A percentile compares a stretch with the other conserved stretches of the same genome.
Evolutionary conservation across 1,140 invertebrate genomes (phyloP).

Genomic region (Lepidurus packardi): DNA sequence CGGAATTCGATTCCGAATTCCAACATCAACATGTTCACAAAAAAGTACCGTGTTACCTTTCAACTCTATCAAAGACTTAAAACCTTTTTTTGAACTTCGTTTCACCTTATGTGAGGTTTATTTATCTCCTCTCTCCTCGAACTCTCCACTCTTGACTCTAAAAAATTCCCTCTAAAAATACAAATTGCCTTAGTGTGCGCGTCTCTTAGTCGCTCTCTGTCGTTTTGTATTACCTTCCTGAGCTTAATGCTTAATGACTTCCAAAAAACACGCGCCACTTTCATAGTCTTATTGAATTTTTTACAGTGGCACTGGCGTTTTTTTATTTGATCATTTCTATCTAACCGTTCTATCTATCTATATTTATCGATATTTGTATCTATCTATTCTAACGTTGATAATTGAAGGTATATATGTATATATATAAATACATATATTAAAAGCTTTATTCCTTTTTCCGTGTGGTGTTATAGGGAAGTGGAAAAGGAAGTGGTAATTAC

Average conservation of each 20-base stretch:
- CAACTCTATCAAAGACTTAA: background rate
- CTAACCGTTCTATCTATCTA: background rate
- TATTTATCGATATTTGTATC: no score
- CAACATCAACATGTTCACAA: slow-evolving; percentile 90
- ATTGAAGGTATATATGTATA: no score
- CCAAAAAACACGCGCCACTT: background rate
- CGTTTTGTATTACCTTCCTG: background rate
- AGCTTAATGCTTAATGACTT: slow-evolving; percentile 7
- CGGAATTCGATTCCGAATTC: slow-evolving; percentile 88
- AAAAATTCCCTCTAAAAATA: background rate
- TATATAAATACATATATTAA: no score
- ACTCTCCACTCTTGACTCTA: background rate
- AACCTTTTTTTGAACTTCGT: background rate
- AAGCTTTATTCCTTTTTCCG: no score
- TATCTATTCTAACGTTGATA: no score
- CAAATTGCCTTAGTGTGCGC: background rate
- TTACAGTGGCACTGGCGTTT: background rate
- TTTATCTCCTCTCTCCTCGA: background rate
- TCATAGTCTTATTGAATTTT: background rate
- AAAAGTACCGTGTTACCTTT: slow-evolving; percentile 60
- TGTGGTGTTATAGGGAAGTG: slow-evolving; percentile 8
- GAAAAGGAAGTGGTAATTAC: slow-evolving; percentile 10
- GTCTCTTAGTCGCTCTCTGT: background rate
- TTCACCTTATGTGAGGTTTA: background rate
- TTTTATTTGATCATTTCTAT: background rate